These are phyloP conservation scores for Brachynemurus nebulosus DNA, from an alignment of 2,888 invertebrate genomes.

Conservation along the genomic window DNA sequence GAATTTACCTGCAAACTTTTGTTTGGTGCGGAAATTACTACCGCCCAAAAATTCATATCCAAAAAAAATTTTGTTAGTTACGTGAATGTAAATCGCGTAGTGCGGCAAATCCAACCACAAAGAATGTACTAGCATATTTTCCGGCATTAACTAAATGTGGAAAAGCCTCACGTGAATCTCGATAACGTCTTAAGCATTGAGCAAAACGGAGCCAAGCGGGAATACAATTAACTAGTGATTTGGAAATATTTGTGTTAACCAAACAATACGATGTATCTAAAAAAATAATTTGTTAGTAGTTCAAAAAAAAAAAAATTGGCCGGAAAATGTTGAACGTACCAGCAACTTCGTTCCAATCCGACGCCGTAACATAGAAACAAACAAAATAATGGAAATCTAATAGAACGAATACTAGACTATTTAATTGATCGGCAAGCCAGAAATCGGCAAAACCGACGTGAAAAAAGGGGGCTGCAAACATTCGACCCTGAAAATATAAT, in stretches of 20 bases:
- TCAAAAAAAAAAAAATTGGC: no score
- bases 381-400: constrained; percentile 66
- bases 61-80: no score
- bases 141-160: constrained; percentile 76
- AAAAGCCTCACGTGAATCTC: constrained; percentile 62
- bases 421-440: constrained; percentile 76
- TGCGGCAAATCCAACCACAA: constrained; percentile 48
- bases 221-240: constrained; percentile 58
- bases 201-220: constrained; percentile 79
- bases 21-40: no score
- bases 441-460: constrained; percentile 73
- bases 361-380: constrained; percentile 57
- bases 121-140: constrained; percentile 63
- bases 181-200: constrained; percentile 69
- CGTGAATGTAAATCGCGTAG: constrained; percentile 27
- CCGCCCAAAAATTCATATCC: no score
- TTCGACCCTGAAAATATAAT: constrained; percentile 35
- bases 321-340: no score
- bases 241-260: constrained; percentile 33
- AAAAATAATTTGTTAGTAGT: constrained; percentile 3
- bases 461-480: constrained; percentile 60
- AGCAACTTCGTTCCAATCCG: constrained; percentile 38
- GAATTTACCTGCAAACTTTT: no score
- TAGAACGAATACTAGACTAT: constrained; percentile 60
- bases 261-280: constrained; percentile 37